Evolutionary conservation across 2,888 invertebrate species (phyloP), one percentile per base, ranked within the genome.

Genomic region (Syrista parreyssii): DNA sequence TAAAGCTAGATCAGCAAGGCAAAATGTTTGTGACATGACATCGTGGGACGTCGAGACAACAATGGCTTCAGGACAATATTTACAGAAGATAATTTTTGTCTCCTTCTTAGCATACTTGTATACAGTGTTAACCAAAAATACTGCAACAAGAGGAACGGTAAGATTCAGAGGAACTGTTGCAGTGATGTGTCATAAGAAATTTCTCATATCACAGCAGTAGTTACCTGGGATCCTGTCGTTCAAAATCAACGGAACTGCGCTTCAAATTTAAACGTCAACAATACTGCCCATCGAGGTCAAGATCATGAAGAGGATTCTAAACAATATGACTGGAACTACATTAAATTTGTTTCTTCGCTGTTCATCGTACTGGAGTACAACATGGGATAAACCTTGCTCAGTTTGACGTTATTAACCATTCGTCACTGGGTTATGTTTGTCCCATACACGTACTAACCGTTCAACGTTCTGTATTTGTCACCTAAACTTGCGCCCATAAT

Each of bases 1-100:
- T 92, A 92, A 91, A 92, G 92, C 91, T 91, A 91, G 90, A 89
- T 90, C 89, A 91, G 88, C 90, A 89, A 90, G 86, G 90, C 82
- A 86, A 87, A 88, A 87, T 87, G 84, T 83, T 79, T 82, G 83
- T 84, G 87, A 87, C 83, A 83, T 76, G 78, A 34, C 88, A 78
- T 81, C 89, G 76, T 73, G 78, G 80, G 79, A 82, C 32, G 55
- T 68, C 34, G 40, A 75, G 36, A 9, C 55, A 23, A 23, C 23
- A 55, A 23, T 23, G 55, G 23, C 55, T 23, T 9, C 55, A 23
- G 23, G 23, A 9, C 9, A 55, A 55, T 55, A 23, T 23, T 55
- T 55, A 55, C 23, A 55, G 23, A 55, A 55, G 23, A 55, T 55
- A 23, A 55, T 23, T 23, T 55, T 55, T 23, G 55, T 9, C 55